Conservation (phyloP, 2,888 invertebrate species). For the Ophioninae sp. region DNA sequence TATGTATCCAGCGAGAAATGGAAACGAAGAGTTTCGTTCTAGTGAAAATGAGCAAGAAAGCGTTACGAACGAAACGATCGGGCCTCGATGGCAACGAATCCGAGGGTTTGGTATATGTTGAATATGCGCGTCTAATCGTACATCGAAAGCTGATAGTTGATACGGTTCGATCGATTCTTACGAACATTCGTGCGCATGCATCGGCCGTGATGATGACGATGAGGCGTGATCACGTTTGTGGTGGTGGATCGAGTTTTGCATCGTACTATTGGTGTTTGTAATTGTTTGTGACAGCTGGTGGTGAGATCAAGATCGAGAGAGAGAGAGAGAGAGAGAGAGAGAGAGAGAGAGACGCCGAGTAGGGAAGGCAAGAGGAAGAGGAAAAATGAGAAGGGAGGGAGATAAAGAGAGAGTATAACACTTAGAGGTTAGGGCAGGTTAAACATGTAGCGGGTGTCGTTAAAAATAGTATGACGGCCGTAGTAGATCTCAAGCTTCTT, state of each 20-base stretch:
- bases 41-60: neutral
- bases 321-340: conserved; percentile 17
- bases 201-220: conserved; percentile 16
- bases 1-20: neutral
- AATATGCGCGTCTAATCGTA: conserved; percentile 23
- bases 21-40: neutral
- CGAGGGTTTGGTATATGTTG: neutral
- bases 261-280: conserved; percentile 47
- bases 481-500: conserved; percentile 69
- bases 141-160: conserved; percentile 31
- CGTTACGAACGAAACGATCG: conserved; percentile 18
- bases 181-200: conserved; percentile 20
- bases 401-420: conserved; percentile 15
- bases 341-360: conserved; percentile 1
- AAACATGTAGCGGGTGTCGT: conserved; percentile 78
- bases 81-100: neutral
- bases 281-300: conserved; percentile 60
- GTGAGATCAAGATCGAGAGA: conserved; percentile 18
- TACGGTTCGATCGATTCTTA: conserved; percentile 50
- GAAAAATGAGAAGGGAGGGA: conserved; percentile 1
- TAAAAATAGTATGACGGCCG: conserved; percentile 80
- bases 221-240: conserved; percentile 28
- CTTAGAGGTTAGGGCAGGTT: conserved; percentile 78
- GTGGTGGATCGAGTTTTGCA: conserved; percentile 25
- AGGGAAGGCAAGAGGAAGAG: neutral